Conservation (phyloP, 2,113 vertebrate genomes). For the Otolemur garnettii region DNA sequence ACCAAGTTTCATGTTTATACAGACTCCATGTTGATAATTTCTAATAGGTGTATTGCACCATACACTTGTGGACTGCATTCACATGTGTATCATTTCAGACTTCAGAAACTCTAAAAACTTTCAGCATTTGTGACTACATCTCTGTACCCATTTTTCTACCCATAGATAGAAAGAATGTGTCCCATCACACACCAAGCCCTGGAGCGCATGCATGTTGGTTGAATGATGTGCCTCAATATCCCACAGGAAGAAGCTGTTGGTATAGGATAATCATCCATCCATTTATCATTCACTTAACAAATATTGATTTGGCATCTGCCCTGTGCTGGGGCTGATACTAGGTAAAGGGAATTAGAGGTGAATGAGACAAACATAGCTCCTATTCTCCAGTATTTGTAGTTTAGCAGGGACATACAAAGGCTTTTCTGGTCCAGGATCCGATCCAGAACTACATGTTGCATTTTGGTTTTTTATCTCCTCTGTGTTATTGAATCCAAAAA, state of each 20-base stretch:
- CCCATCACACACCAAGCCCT: neutral
- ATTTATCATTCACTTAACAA: slow-evolving; percentile 17
- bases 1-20: neutral
- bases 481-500: slow-evolving; percentile 43
- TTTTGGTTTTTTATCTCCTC: neutral
- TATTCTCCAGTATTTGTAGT: neutral
- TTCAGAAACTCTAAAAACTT: slow-evolving; percentile 26
- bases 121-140: neutral
- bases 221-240: neutral
- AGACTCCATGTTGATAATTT: neutral
- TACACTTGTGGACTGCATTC: neutral
- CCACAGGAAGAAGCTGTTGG: neutral
- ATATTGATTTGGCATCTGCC: neutral
- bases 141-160: neutral
- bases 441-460: neutral
- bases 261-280: neutral
- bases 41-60: neutral
- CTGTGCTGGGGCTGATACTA: neutral
- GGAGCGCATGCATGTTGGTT: neutral
- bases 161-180: neutral
- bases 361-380: neutral
- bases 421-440: neutral
- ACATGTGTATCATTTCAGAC: neutral
- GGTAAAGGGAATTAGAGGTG: neutral
- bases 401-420: neutral